Evolutionary conservation across 2,888 invertebrate species (phyloP).

Genomic region (Leptinotarsa haldemani): DNA sequence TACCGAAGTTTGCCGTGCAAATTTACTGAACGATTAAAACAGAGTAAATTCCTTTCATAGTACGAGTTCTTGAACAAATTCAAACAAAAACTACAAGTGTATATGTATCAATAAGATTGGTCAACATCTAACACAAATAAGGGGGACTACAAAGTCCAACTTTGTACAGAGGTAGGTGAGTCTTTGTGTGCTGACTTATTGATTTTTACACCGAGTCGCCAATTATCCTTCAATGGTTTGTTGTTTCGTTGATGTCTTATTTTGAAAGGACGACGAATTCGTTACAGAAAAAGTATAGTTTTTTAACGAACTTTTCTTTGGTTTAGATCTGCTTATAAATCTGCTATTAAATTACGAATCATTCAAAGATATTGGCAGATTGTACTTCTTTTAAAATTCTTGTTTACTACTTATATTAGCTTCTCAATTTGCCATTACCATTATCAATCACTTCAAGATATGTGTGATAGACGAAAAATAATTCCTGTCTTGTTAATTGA

Average conservation of each 20-base stretch:
- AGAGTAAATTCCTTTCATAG: constrained; percentile 52
- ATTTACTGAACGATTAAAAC: constrained; percentile 59
- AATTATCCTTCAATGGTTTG: constrained; percentile 13
- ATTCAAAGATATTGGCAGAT: no score
- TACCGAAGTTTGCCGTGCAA: constrained; percentile 58
- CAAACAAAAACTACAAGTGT: constrained; percentile 48
- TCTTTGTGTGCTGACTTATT: constrained; percentile 53
- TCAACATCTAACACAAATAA: constrained; percentile 57
- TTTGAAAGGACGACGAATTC: not conserved
- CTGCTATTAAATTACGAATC: no score
- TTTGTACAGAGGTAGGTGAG: constrained; percentile 45
- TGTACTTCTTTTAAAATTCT: no score
- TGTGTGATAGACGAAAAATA: no score
- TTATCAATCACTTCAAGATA: no score
- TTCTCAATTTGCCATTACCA: no score
- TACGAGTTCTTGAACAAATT: constrained; percentile 48
- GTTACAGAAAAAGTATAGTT: no score
- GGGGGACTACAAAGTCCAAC: constrained; percentile 53
- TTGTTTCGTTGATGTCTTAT: constrained; percentile 1
- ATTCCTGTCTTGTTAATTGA: no score
- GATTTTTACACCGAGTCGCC: constrained; percentile 42
- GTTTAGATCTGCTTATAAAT: no score
- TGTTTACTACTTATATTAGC: no score
- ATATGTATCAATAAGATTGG: constrained; percentile 57
- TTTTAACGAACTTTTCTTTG: no score